Percentiles rank a stretch among this genome's conserved stretches.
These are phyloP conservation scores for Proales similis DNA, from an alignment of 1,140 invertebrate species.

Conservation along the genomic window DNA sequence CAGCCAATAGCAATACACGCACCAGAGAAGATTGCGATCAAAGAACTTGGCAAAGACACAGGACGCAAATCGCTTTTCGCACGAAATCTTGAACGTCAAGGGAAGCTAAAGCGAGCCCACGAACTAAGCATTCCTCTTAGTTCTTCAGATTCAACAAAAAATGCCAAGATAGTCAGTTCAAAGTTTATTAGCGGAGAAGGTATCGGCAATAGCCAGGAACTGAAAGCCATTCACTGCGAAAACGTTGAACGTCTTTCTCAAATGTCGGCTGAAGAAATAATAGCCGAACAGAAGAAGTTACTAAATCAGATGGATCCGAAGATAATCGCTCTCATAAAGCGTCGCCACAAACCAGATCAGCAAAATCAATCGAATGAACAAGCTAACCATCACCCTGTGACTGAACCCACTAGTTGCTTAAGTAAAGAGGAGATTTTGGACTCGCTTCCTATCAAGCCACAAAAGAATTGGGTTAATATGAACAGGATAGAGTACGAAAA, in stretches of 20 bases:
- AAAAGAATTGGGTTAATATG: slow-evolving; percentile 70
- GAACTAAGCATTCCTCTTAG: slow-evolving; percentile 39
- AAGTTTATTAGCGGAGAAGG: slow-evolving; percentile 29
- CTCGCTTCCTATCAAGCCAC: slow-evolving; percentile 41
- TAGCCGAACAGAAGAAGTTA: slow-evolving; percentile 64
- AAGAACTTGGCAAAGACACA: not conserved
- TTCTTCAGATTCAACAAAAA: slow-evolving; percentile 44
- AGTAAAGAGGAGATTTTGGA: slow-evolving; percentile 41
- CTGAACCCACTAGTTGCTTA: slow-evolving; percentile 40
- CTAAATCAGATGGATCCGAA: slow-evolving; percentile 44
- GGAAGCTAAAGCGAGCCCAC: slow-evolving; percentile 2
- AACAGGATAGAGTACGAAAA: slow-evolving; percentile 71
- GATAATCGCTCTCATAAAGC: slow-evolving; percentile 38
- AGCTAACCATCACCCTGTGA: not conserved
- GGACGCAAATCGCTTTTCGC: slow-evolving; percentile 21
- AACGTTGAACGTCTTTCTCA: slow-evolving; percentile 62
- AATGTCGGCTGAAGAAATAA: slow-evolving; percentile 69
- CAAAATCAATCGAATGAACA: slow-evolving; percentile 39
- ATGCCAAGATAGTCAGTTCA: slow-evolving; percentile 18
- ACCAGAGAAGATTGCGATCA: slow-evolving; percentile 1
- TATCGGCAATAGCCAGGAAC: slow-evolving; percentile 44
- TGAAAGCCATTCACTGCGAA: slow-evolving; percentile 62
- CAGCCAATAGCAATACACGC: slow-evolving; percentile 2
- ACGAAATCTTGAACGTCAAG: slow-evolving; percentile 29
- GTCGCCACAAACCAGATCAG: slow-evolving; percentile 40